Percentiles rank a stretch among this genome's conserved stretches.
These are phyloP conservation scores for Odocoileus virginianus DNA, from an alignment of 2,113 vertebrate genomes.

Conservation along the genomic window DNA sequence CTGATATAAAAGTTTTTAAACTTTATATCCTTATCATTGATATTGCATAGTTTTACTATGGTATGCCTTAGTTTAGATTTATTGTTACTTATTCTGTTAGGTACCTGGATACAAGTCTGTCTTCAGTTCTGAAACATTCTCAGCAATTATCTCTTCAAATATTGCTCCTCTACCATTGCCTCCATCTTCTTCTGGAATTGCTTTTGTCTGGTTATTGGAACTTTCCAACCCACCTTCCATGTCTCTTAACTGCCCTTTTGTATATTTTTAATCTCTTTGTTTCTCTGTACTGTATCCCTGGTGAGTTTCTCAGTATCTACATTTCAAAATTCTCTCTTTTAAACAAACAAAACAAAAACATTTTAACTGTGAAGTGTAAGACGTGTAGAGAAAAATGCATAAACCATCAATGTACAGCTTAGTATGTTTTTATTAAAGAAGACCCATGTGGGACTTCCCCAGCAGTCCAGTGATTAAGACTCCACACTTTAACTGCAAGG, in stretches of 20 bases:
- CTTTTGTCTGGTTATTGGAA: slow-evolving; percentile 14
- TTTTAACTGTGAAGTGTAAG: background rate
- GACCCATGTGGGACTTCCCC: background rate
- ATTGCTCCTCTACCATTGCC: slow-evolving; percentile 22
- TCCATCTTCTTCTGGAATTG: slow-evolving; percentile 31
- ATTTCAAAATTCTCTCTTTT: slow-evolving; percentile 13
- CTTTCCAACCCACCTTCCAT: slow-evolving; percentile 4
- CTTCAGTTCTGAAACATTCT: slow-evolving; percentile 48
- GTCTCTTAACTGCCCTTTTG: slow-evolving; percentile 10
- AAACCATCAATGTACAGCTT: background rate
- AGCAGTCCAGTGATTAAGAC: background rate
- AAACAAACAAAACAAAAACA: background rate
- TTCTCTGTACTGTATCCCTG: slow-evolving; percentile 37
- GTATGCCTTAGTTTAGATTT: slow-evolving; percentile 47
- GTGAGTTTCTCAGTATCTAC: slow-evolving; percentile 35
- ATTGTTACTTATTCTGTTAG: slow-evolving; percentile 51
- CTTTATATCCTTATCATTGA: background rate
- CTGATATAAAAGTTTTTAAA: background rate
- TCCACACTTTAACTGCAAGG: background rate
- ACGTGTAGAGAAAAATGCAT: background rate
- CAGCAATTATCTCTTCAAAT: slow-evolving; percentile 38
- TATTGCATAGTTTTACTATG: background rate
- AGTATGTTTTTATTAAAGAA: background rate
- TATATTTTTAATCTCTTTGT: slow-evolving; percentile 27
- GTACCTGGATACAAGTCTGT: slow-evolving; percentile 32